phyloP scores from a whole-genome alignment of 2,888 invertebrate genomes.

The Pyrgus malvae region DNA sequence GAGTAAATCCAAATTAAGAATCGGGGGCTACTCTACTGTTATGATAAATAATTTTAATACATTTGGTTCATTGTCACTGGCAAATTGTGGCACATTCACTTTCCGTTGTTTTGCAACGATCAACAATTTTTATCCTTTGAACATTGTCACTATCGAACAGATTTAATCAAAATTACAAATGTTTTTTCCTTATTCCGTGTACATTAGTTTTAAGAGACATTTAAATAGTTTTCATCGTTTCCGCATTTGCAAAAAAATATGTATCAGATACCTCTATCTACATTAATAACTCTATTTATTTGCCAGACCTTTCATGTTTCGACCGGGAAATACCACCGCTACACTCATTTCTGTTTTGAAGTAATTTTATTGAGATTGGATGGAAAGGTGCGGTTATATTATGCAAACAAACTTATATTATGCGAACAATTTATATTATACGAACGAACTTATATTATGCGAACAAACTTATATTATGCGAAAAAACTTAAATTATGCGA shows the following conservation, averaged over 20 bases:
- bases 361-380: too few relatives aligned
- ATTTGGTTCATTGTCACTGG: slow-evolving; percentile 15
- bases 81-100: slow-evolving; percentile 5
- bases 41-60: background rate
- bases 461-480: too few relatives aligned
- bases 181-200: slow-evolving; percentile 25
- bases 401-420: too few relatives aligned
- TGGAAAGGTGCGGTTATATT: too few relatives aligned
- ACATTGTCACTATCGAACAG: slow-evolving; percentile 17
- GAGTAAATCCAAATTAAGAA: too few relatives aligned
- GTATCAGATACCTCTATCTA: background rate
- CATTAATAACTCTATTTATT: too few relatives aligned
- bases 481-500: too few relatives aligned
- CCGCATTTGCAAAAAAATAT: background rate
- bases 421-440: too few relatives aligned
- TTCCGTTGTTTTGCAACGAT: slow-evolving; percentile 8
- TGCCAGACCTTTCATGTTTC: too few relatives aligned
- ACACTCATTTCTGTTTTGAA: too few relatives aligned
- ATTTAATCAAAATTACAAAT: slow-evolving; percentile 28
- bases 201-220: background rate
- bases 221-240: background rate
- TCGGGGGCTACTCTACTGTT: background rate
- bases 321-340: too few relatives aligned
- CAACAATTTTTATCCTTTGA: slow-evolving; percentile 25
- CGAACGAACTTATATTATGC: too few relatives aligned